A percentile compares a stretch with the other conserved stretches of the same genome.
Evolutionary conservation across 2,888 invertebrate species (phyloP).

Genomic region (Neoascia interrupta): DNA sequence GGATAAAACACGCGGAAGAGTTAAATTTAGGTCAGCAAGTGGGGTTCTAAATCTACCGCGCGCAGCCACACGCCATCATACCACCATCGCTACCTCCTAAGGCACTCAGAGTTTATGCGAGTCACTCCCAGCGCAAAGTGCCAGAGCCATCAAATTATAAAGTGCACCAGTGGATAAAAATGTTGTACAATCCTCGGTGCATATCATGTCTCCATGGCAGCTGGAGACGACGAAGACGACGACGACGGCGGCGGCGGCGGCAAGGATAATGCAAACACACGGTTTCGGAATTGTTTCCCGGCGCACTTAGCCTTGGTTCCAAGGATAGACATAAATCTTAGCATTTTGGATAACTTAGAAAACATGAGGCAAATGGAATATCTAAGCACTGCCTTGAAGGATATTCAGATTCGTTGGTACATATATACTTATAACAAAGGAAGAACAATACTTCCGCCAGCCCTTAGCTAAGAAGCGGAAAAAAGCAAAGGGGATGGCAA

Average conservation of each 20-base stretch:
- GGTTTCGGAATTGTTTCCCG: conserved; percentile 9
- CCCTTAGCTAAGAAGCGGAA: conserved; percentile 51
- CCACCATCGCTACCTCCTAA: neutral
- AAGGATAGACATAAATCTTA: conserved; percentile 55
- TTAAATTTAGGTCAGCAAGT: conserved; percentile 55
- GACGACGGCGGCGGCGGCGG: no score
- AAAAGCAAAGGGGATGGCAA: conserved; percentile 40
- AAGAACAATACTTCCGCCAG: conserved; percentile 14
- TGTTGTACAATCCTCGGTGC: conserved; percentile 53
- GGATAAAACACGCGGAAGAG: conserved; percentile 15
- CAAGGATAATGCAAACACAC: conserved; percentile 38
- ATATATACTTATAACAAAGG: conserved; percentile 9
- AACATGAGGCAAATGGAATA: conserved; percentile 68
- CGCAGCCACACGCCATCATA: no score
- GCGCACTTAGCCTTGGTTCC: neutral
- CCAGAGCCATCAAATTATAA: conserved; percentile 61
- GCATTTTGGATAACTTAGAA: conserved; percentile 63
- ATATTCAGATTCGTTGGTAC: conserved; percentile 63
- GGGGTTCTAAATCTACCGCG: no score
- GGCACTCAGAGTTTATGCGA: conserved; percentile 22
- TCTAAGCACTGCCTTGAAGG: conserved; percentile 60
- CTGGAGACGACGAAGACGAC: no score
- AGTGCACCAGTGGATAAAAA: conserved; percentile 64
- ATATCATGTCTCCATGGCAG: conserved; percentile 41
- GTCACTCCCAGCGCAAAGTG: conserved; percentile 41